Evolutionary conservation across 1,140 invertebrate species (phyloP), one percentile per base, ranked within the genome.

Genomic region (Zaprionus africanus): DNA sequence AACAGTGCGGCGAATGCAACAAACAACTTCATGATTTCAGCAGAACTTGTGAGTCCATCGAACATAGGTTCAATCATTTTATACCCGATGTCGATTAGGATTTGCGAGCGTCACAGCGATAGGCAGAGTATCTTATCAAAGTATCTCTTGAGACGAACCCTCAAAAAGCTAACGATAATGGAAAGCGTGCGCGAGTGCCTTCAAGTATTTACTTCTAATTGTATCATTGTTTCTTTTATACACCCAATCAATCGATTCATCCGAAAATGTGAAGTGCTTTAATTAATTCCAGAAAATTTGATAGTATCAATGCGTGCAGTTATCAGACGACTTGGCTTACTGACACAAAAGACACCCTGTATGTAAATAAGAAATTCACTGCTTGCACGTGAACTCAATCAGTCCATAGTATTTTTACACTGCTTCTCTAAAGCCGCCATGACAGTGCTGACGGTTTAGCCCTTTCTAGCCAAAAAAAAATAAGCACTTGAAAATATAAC

Each of bases 11-110:
- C 56, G 5, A 73, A 41, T 57, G 69, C 57, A 62, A 77, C 15
- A 62, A 77, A 77, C 49, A 77, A 67, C 64, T 78, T 78, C 70
- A 78, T 74, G 53, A 73, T 77, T 13, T 34, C 36, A 17, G 19
- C 6, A 0, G 22, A 57, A 56, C 38, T 69, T 75, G 58, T 75
- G 41, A 57, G 4, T 61, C 15, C n/a, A 12, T 0, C 24, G 6
- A 28, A 15, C 12, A 7, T 1, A 2, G 1, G 2, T 17, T 2
- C 31, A 49, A 19, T 34, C 53, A 13, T n/a, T 58, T 43, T 75
- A 75, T 75, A 75, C n/a, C 0, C 36, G 7, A 11, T 15, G 19
- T 31, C 41, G 5, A 46, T 34, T 54, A 26, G 15, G 38, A 43
- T 34, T 31, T 17, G 38, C 63, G 0, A 34, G 28, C 26, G 63